phyloP scores from a whole-genome alignment of 2,113 vertebrate genomes.

The Mirza zaza region DNA sequence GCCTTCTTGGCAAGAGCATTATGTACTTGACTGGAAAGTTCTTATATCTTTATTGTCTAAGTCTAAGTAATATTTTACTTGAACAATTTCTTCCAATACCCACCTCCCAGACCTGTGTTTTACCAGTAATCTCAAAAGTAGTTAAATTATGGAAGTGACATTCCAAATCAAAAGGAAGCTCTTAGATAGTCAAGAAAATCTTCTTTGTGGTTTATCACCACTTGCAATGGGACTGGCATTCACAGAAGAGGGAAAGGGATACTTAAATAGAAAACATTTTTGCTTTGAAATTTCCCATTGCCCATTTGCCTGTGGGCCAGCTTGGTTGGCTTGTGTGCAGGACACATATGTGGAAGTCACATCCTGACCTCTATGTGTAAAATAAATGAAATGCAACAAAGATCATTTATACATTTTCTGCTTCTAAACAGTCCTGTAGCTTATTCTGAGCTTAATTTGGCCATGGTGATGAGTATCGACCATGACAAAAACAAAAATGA shows the following conservation, averaged over 20 bases:
- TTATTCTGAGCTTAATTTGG: not conserved
- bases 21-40: not conserved
- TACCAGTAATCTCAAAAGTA: not conserved
- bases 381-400: not conserved
- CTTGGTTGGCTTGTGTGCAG: not conserved
- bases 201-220: not conserved
- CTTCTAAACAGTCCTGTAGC: not conserved
- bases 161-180: not conserved
- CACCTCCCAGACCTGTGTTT: not conserved
- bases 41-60: not conserved
- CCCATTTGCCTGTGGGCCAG: not conserved
- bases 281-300: not conserved
- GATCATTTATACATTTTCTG: not conserved
- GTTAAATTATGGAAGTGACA: not conserved
- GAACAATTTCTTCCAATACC: not conserved
- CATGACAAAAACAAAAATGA: not conserved
- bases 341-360: not conserved
- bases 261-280: not conserved
- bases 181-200: not conserved
- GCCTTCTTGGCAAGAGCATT: not conserved
- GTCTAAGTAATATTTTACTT: not conserved
- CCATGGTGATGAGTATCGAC: not conserved
- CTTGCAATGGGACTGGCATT: not conserved
- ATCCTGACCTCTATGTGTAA: not conserved
- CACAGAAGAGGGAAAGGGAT: not conserved